Evolutionary conservation across 2,797 vertebrate genomes (phyloP), one percentile per base, ranked within the genome.

Genomic region (Tympanoctomys barrerae): DNA sequence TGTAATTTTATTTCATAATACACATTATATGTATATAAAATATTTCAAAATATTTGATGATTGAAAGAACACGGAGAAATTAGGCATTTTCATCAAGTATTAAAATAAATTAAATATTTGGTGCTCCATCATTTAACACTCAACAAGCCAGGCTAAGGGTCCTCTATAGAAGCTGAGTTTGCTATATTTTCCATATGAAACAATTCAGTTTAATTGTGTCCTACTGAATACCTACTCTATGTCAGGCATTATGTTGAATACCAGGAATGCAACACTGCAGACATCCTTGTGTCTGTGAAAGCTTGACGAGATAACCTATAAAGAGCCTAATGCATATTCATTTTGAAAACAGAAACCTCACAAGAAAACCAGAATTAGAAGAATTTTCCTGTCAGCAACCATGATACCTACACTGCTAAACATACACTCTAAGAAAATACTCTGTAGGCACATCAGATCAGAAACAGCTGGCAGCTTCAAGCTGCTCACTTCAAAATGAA

Each of bases 401-500:
- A 66, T 0, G 2, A 59, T 5, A 95, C 66, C 78, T 31, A 33
- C 97, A 95, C 68, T 87, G 82, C 70, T 90, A 93, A 97, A 90
- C 13, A 8, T 49, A 80, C 39, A 77, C 33, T 80, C 86, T 24
- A 1, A 90, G 87, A 82, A 97, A 95, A 95, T 62, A 95, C 52
- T 84, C 61, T 73, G 12, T 14, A 83, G 77, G 73, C 31, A 88
- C 79, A 90, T 57, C 81, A 83, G 73, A 87, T 70, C 36, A 61
- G 78, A 85, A 97, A 91, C 26, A 91, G 75, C 46, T 93, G 93
- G 89, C 0, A 1, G 89, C 26, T 87, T 75, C 46, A 61, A 36
- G 66, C 52, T 91, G 8, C 54, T 95, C 8, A 68, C 89, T 90
- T 94, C 80, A 95, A 95, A 96, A 93, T 42, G 80, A 97, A 91